phyloP scores from a whole-genome alignment of 2,888 invertebrate species.

The Apoda limacodes region DNA sequence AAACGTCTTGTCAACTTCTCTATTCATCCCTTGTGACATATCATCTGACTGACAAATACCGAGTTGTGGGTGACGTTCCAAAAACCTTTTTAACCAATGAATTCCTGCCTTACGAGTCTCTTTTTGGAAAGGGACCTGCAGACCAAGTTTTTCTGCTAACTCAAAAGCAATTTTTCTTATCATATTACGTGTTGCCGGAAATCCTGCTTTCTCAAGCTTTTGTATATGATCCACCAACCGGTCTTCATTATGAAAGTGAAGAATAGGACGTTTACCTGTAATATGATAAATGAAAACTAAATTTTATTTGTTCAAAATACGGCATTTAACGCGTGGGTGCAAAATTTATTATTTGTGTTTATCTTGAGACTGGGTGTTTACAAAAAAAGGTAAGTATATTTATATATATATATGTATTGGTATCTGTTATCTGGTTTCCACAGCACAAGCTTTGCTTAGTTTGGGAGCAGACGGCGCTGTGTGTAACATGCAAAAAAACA shows the following conservation, averaged over 20 bases:
- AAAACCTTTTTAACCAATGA: constrained; percentile 23
- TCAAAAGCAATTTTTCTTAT: constrained; percentile 21
- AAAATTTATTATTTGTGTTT: no score
- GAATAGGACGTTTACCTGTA: constrained; percentile 10
- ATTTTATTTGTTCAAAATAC: no score
- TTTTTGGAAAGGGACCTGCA: constrained; percentile 23
- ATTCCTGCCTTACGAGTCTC: constrained; percentile 24
- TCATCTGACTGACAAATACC: constrained; percentile 25
- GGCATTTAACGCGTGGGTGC: no score
- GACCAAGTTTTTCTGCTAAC: constrained; percentile 20
- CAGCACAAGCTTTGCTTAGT: no score
- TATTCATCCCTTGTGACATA: constrained; percentile 22
- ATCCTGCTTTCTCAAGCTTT: constrained; percentile 16
- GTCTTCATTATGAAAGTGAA: no score
- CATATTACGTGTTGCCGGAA: constrained; percentile 15
- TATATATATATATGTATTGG: no score
- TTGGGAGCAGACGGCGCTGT: no score
- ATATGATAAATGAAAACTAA: no score
- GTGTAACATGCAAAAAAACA: no score
- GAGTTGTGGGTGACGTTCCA: constrained; percentile 20
- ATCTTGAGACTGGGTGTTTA: no score
- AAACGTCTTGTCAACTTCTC: constrained; percentile 22
- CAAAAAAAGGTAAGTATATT: no score
- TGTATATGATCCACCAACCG: constrained; percentile 15
- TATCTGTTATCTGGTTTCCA: no score